Conservation (phyloP, 1,140 invertebrate species). For the Heterodera carotae region DNA sequence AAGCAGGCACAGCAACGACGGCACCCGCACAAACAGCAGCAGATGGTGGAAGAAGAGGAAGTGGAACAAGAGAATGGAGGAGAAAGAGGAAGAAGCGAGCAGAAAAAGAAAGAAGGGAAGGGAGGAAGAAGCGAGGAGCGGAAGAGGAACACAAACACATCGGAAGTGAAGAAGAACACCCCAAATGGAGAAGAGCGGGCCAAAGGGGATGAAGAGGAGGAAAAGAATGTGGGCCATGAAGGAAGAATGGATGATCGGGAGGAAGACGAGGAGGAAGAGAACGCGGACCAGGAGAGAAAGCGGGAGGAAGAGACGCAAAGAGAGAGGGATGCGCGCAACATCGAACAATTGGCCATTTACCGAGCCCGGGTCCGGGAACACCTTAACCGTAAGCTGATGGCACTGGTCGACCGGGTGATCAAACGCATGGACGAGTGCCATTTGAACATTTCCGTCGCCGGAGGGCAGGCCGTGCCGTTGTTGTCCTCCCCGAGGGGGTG, state of each 20-base stretch:
- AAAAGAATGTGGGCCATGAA: neutral
- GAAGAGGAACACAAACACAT: neutral
- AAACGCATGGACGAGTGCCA: constrained; percentile 17
- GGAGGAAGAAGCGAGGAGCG: neutral
- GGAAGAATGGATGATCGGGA: too few species aligned
- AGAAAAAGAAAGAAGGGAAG: neutral
- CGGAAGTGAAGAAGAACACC: constrained; percentile 16
- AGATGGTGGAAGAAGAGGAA: neutral
- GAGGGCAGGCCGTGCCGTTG: neutral
- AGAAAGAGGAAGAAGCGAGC: neutral
- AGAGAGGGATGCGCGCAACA: neutral
- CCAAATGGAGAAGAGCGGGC: too few species aligned
- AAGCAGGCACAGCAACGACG: neutral
- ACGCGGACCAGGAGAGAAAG: too few species aligned
- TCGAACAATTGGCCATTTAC: constrained; percentile 21
- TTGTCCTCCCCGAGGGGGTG: neutral
- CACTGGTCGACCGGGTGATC: constrained; percentile 23
- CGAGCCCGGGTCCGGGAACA: constrained; percentile 24
- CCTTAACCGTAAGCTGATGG: constrained; percentile 13
- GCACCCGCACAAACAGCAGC: neutral
- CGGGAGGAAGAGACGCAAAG: neutral
- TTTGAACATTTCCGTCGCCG: neutral
- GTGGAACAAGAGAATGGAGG: neutral
- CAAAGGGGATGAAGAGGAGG: neutral
- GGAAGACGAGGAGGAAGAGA: neutral